Evolutionary conservation across 2,797 vertebrate species (phyloP), one percentile per base, ranked within the genome.

Genomic region (Pangasius macronema): DNA sequence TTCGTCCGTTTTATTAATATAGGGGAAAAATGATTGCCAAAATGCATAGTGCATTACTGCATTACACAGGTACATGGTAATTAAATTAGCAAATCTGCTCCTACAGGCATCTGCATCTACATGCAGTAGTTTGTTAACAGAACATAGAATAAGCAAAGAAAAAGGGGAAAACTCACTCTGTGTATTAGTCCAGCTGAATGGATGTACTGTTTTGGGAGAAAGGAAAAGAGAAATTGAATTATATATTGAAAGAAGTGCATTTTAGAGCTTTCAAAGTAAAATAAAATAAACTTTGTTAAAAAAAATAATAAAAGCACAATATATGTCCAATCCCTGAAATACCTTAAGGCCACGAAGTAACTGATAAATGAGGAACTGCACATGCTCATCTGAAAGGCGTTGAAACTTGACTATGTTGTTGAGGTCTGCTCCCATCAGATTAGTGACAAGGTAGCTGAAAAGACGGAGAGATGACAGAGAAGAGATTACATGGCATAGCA

Each of bases 371-470:
- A 99, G 96, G 93, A 99, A 99, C 92, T 99, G 98, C 89, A 99
- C 97, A 0, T 99, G 98, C 87, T 99, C 98, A 83, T 99, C 98
- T 0, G 98, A 99, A 93, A 99, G 93, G 89, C 96, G 96, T 94
- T 99, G 98, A 93, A 98, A 99, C 92, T 99, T 99, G 61, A 99
- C 98, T 11, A 99, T 99, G 93, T 99, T 99, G 93, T 98, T 99
- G 89, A 99, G 96, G 93, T 99, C 98, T 11, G 98, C 98, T 1
- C 98, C 98, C 98, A 99, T 99, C 93, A 99, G 96, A 92, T 99
- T 98, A 70, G 98, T 99, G 93, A 99, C 98, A 88, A 99, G 95
- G 91, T 99, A 99, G 83, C 98, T 99, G 95, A 85, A 90, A 68
- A 82, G 14, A 70, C 46, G 51, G 61, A 87, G 59, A 87, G 73